phyloP scores from a whole-genome alignment of 2,797 vertebrate genomes.

The Alexandromys oeconomus region DNA sequence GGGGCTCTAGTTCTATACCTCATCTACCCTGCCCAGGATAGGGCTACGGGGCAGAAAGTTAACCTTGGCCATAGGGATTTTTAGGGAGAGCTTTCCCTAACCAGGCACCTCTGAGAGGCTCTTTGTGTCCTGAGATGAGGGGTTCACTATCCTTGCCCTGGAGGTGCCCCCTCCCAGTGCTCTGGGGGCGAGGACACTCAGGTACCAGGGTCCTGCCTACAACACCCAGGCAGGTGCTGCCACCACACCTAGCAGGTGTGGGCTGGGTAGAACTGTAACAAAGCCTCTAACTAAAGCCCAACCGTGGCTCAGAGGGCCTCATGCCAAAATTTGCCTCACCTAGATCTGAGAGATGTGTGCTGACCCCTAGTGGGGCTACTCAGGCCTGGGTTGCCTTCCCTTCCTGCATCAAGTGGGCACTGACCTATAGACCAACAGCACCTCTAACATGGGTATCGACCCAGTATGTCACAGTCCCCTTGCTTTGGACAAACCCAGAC shows the following conservation, averaged over 20 bases:
- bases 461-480: not conserved
- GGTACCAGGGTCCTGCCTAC: not conserved
- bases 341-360: not conserved
- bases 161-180: not conserved
- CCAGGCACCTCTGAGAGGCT: not conserved
- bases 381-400: not conserved
- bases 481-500: not conserved
- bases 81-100: not conserved
- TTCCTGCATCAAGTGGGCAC: not conserved
- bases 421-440: not conserved
- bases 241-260: slow-evolving; percentile 61
- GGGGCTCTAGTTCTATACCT: not conserved
- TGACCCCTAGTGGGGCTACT: not conserved
- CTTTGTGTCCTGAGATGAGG: not conserved
- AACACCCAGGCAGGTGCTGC: slow-evolving; percentile 52
- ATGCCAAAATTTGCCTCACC: not conserved
- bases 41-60: not conserved
- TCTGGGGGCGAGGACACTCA: not conserved
- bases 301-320: not conserved
- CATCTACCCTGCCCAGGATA: not conserved
- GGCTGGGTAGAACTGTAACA: not conserved
- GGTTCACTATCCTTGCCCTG: not conserved
- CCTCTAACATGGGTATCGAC: not conserved
- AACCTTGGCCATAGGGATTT: not conserved
- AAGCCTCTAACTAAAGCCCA: not conserved